Evolutionary conservation across 2,113 vertebrate genomes (phyloP), one percentile per base, ranked within the genome.

Genomic region (Romanogobio albipinnatus): DNA sequence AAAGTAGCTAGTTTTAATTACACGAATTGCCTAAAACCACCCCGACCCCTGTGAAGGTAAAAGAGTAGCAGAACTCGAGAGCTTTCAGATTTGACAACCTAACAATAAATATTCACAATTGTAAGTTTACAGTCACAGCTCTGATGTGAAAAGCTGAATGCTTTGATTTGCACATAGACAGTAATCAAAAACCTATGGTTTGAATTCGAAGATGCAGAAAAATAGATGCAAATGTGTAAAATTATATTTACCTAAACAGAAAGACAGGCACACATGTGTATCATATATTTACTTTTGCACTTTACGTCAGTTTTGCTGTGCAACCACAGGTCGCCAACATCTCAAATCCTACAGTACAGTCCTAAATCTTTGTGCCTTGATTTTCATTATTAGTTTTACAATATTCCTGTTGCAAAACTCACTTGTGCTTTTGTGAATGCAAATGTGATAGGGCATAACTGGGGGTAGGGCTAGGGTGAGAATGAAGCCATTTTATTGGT

Each of bases 1-100:
- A 49, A 47, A 74, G n/a, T 49, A 49, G 43, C n/a, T 74, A 49
- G 43, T 74, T 74, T 74, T 47, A 73, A 73, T n/a, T 22, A 24
- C 19, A 24, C 22, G 26, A 43, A 47, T 24, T 74, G 39, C 22
- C 70, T 47, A 6, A 24, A 74, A 49, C 14, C 71, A 4, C n/a
- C 5, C 10, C 1, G 13, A 74, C 43, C 71, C 71, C 11, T 74
- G n/a, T 74, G 43, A 74, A 74, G 43, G 43, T 74, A 74, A 26
- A 49, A 73, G 10, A 24, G n/a, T 24, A 73, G 66, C 33, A 19
- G 22, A 22, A 70, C 1, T 8, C 7, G 14, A 51, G 49, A 22
- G 7, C 53, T 56, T 56, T 17, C 8, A 49, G 45, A 47, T 49
- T 49, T 49, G 11, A 49, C 13, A 33, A 64, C 61, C 29, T 59